These are phyloP conservation scores for Salvelinus fontinalis DNA, from an alignment of 2,113 vertebrate species.

Conservation along the genomic window DNA sequence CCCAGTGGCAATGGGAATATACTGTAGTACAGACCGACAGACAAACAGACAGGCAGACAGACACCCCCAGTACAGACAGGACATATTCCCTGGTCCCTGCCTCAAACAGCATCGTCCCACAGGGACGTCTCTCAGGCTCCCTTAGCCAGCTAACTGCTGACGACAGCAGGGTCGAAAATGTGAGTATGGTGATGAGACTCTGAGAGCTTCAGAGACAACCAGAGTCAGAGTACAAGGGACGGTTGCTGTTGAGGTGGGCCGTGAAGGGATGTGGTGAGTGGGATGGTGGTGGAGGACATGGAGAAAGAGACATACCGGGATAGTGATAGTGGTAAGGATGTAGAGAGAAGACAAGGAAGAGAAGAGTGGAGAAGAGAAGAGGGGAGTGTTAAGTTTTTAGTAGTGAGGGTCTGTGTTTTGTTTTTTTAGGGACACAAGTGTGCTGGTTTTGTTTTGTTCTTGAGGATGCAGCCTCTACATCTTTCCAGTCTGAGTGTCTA, in stretches of 20 bases:
- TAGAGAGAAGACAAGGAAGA: slow-evolving; percentile 9
- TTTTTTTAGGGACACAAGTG: neutral
- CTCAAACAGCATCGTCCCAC: slow-evolving; percentile 16
- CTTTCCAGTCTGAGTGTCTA: too few relatives aligned
- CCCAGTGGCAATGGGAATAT: neutral
- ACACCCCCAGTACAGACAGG: neutral
- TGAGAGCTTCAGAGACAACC: slow-evolving; percentile 7
- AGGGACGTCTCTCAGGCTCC: neutral
- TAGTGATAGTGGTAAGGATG: neutral
- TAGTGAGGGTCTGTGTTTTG: neutral
- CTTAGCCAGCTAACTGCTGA: slow-evolving; percentile 13
- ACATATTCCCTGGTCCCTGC: neutral
- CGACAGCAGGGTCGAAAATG: slow-evolving; percentile 19
- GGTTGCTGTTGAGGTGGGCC: slow-evolving; percentile 2
- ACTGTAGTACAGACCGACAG: slow-evolving; percentile 19
- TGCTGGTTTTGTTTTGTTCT: too few relatives aligned
- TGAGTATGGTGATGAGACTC: slow-evolving; percentile 12
- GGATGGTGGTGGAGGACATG: slow-evolving; percentile 4
- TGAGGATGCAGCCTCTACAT: neutral
- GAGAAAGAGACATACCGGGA: neutral
- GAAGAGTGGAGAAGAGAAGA: too few relatives aligned
- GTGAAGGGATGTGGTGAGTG: slow-evolving; percentile 31
- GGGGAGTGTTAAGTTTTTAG: neutral
- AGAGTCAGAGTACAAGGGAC: slow-evolving; percentile 31
- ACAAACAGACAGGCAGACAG: neutral